Conservation (phyloP, 2,888 invertebrate species). For the Tanytarsus gracilentus region DNA sequence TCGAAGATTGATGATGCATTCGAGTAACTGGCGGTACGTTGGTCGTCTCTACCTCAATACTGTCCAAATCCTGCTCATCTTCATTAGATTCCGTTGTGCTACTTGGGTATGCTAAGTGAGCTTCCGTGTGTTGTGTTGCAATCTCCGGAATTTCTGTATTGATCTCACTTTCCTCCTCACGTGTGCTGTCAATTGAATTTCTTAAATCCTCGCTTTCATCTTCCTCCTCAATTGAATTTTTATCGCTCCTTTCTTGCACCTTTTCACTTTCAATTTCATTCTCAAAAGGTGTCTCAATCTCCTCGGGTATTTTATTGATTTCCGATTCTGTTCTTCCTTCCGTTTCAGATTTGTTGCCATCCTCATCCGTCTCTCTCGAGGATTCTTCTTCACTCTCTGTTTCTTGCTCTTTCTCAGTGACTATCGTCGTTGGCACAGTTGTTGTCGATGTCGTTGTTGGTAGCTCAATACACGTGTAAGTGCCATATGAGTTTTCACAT, state of each 20-base stretch:
- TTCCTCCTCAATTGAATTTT: conserved; percentile 16
- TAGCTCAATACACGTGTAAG: conserved; percentile 45
- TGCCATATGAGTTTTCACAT: conserved; percentile 58
- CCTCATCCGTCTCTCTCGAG: conserved; percentile 28
- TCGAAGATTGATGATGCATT: conserved; percentile 25
- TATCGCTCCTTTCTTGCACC: conserved; percentile 16
- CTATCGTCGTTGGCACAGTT: not conserved
- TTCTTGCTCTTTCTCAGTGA: conserved; percentile 31
- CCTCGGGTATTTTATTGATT: conserved; percentile 7
- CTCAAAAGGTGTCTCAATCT: not conserved
- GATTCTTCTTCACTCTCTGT: conserved; percentile 30
- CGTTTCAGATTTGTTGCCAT: conserved; percentile 30
- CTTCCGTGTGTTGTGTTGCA: not conserved
- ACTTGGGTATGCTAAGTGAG: not conserved
- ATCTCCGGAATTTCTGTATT: conserved; percentile 7
- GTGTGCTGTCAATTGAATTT: conserved; percentile 10
- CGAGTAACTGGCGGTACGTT: not conserved
- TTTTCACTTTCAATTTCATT: conserved; percentile 29
- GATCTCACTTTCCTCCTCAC: conserved; percentile 3
- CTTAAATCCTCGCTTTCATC: not conserved
- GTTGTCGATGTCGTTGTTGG: conserved; percentile 13
- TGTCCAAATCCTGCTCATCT: conserved; percentile 15
- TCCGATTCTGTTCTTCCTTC: not conserved
- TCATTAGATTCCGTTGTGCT: not conserved
- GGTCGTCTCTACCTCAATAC: not conserved